Conservation (phyloP, 2,797 vertebrate genomes). For the Epinephelus malabaricus region DNA sequence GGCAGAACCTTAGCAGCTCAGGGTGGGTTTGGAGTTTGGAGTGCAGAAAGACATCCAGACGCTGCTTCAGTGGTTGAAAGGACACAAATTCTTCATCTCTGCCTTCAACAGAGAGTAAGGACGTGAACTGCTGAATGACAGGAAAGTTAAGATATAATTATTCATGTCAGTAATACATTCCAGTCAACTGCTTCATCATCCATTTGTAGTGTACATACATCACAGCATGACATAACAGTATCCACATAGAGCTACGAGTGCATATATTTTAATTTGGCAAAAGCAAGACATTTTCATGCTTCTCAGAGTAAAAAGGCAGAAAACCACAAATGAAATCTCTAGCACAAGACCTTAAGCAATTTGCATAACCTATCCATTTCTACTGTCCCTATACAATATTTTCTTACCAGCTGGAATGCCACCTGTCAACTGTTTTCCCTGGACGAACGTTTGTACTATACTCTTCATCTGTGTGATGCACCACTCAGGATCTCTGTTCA, state of each 20-base stretch:
- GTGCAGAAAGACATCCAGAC: conserved; percentile 31
- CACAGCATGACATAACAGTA: background rate
- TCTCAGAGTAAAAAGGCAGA: background rate
- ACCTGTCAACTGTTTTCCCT: background rate
- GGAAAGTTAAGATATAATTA: background rate
- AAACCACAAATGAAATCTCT: background rate
- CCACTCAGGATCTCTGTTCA: background rate
- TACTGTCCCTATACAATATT: background rate
- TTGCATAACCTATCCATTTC: background rate
- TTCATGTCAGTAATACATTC: too few species aligned
- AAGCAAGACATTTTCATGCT: too few species aligned
- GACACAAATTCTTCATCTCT: conserved; percentile 17
- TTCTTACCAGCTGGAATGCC: conserved; percentile 1
- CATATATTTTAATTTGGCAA: too few species aligned
- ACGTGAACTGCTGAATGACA: conserved; percentile 38
- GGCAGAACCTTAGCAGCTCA: conserved; percentile 28
- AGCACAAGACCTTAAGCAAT: background rate
- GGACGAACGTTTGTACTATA: background rate
- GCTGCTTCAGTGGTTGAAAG: conserved; percentile 13
- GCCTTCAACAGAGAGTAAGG: conserved; percentile 26
- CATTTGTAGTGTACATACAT: background rate
- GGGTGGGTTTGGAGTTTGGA: conserved; percentile 2
- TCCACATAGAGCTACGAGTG: too few species aligned
- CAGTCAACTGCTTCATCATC: background rate
- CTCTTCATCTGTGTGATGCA: background rate